A percentile compares a stretch with the other conserved stretches of the same genome.
phyloP scores from a whole-genome alignment of 2,113 vertebrate genomes.

The Xiphias gladius region DNA sequence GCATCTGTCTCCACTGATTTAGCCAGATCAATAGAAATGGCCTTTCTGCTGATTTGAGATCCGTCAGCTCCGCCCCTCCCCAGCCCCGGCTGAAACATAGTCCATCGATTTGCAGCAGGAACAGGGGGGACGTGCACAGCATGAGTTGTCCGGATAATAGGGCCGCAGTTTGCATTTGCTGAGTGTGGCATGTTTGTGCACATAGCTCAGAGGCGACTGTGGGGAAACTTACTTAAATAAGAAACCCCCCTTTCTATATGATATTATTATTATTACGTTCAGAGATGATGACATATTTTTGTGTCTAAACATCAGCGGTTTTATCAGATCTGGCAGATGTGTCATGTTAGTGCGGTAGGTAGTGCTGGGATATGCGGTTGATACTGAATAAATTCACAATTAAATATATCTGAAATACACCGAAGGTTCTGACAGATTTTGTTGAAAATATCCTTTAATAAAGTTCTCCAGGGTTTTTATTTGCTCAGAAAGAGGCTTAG shows the following conservation, averaged over 20 bases:
- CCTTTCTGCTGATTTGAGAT: conserved; percentile 68
- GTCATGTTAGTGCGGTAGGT: not conserved
- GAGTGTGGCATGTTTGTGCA: conserved; percentile 60
- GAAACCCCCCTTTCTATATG: not conserved
- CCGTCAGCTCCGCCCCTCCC: conserved; percentile 33
- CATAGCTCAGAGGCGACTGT: conserved; percentile 12
- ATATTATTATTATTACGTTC: not conserved
- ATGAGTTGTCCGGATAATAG: conserved; percentile 56
- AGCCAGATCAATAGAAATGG: conserved; percentile 70
- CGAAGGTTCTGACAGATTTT: conserved; percentile 29
- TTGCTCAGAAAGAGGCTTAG: conserved; percentile 57
- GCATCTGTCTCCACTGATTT: conserved; percentile 67
- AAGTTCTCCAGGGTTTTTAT: conserved; percentile 32
- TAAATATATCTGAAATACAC: not conserved
- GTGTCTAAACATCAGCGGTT: conserved; percentile 1
- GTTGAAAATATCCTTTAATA: conserved; percentile 26
- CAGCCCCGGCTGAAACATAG: conserved; percentile 32
- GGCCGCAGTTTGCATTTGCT: conserved; percentile 59
- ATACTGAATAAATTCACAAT: conserved; percentile 17
- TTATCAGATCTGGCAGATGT: not conserved
- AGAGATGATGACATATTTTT: not conserved
- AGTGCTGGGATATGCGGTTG: not conserved
- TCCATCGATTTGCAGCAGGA: conserved; percentile 68
- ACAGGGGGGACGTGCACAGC: conserved; percentile 47
- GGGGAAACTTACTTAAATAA: conserved; percentile 4